phyloP scores from a whole-genome alignment of 1,140 invertebrate genomes.

The Charaxes varanes region DNA sequence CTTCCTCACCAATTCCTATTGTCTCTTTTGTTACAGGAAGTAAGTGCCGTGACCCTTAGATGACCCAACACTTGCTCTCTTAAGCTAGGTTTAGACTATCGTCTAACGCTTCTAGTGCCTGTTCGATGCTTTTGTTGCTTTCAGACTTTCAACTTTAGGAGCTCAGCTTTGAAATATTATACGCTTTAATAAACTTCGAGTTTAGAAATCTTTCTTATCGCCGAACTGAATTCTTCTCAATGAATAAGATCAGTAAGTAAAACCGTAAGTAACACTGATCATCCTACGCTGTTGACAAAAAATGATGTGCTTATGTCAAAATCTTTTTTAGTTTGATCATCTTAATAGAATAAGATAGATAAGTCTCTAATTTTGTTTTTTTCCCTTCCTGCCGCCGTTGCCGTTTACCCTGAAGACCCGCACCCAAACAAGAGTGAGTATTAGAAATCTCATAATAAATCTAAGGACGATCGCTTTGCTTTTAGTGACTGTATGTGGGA shows the following conservation, averaged over 20 bases:
- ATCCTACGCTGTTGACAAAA: slow-evolving; percentile 5
- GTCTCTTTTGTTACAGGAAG: slow-evolving; percentile 77
- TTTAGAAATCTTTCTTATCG: slow-evolving; percentile 8
- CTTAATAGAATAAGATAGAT: slow-evolving; percentile 20
- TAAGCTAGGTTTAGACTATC: slow-evolving; percentile 59
- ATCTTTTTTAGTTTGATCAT: slow-evolving; percentile 4
- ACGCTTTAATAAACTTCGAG: slow-evolving; percentile 20
- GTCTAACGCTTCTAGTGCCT: slow-evolving; percentile 57
- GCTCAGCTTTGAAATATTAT: slow-evolving; percentile 30
- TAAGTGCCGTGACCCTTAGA: slow-evolving; percentile 73
- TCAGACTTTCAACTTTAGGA: slow-evolving; percentile 38
- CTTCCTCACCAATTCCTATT: slow-evolving; percentile 62
- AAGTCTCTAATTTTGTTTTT: slow-evolving; percentile 60
- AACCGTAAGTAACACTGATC: slow-evolving; percentile 17
- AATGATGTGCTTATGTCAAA: slow-evolving; percentile 8
- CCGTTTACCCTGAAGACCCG: slow-evolving; percentile 58
- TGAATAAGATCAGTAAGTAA: slow-evolving; percentile 2
- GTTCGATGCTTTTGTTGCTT: slow-evolving; percentile 52
- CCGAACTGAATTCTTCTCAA: slow-evolving; percentile 11
- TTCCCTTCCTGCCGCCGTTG: slow-evolving; percentile 57
- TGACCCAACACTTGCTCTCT: slow-evolving; percentile 63
- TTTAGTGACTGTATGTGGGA: too few species aligned
- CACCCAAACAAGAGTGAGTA: slow-evolving; percentile 73
- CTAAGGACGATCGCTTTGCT: too few species aligned
- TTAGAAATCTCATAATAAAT: too few species aligned